These are phyloP conservation scores for Antheraea assamensis DNA, from an alignment of 2,888 invertebrate species.

Conservation along the genomic window DNA sequence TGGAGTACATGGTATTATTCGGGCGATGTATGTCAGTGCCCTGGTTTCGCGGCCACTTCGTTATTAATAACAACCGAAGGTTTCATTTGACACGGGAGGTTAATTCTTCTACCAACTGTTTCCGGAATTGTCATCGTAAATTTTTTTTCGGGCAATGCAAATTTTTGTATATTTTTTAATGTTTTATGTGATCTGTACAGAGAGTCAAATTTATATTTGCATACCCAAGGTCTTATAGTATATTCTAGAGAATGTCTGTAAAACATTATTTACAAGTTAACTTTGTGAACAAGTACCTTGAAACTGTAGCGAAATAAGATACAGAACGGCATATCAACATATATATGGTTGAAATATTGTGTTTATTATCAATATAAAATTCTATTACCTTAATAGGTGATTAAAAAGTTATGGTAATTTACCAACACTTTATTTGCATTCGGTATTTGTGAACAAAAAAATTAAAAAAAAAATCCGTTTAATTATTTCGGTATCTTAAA, in stretches of 20 bases:
- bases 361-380: neutral
- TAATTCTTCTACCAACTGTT: slow-evolving; percentile 61
- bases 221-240: neutral
- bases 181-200: neutral
- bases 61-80: slow-evolving; percentile 77
- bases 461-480: too few species aligned
- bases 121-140: slow-evolving; percentile 55
- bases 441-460: neutral
- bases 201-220: neutral
- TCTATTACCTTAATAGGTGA: neutral
- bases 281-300: slow-evolving; percentile 4
- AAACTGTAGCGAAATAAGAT: neutral
- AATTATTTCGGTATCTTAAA: neutral
- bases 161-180: neutral
- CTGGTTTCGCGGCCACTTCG: slow-evolving; percentile 75
- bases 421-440: neutral
- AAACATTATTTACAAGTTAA: neutral
- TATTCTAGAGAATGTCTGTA: neutral
- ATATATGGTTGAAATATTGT: neutral
- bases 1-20: slow-evolving; percentile 80
- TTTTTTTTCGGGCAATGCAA: slow-evolving; percentile 2
- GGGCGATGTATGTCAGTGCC: slow-evolving; percentile 75
- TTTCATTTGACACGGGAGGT: slow-evolving; percentile 72
- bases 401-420: neutral
- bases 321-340: neutral